These are phyloP conservation scores for Steinernema feltiae DNA, from an alignment of 1,140 invertebrate species.

Conservation along the genomic window DNA sequence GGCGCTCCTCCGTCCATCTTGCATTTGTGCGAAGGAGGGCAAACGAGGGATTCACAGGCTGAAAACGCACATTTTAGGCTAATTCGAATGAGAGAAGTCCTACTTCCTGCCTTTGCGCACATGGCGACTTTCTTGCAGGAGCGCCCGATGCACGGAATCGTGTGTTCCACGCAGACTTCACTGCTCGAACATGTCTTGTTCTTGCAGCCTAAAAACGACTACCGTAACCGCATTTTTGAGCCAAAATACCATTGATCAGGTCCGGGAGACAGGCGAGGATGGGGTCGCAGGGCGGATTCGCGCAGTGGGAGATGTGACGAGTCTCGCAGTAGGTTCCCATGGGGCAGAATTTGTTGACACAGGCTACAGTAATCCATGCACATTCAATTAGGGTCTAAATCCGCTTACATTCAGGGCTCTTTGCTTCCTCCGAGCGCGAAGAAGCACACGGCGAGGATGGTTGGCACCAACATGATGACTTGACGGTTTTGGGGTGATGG, in stretches of 20 bases:
- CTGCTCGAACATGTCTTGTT: not conserved
- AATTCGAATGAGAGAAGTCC: not conserved
- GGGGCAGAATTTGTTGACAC: conserved; percentile 8
- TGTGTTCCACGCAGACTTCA: conserved; percentile 1
- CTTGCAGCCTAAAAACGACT: not conserved
- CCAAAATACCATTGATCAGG: not conserved
- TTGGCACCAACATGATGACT: not conserved
- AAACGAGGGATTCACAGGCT: not conserved
- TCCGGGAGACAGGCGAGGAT: not conserved
- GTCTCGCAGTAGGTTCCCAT: conserved; percentile 3
- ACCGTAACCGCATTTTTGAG: not conserved
- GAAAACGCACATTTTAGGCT: not conserved
- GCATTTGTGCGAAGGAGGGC: not conserved
- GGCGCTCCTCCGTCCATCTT: not conserved
- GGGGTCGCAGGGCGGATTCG: not conserved
- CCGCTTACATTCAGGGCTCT: not conserved
- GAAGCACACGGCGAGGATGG: not conserved
- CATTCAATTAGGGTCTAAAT: not conserved
- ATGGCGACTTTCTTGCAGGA: conserved; percentile 4
- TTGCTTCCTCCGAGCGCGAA: not conserved
- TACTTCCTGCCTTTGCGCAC: conserved; percentile 7
- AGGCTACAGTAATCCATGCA: not conserved
- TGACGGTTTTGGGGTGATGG: not conserved
- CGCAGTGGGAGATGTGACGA: not conserved
- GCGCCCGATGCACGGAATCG: not conserved